Evolutionary conservation across 2,888 invertebrate species (phyloP), one percentile per base, ranked within the genome.

Genomic region (Caenorhabditis drosophilae): DNA sequence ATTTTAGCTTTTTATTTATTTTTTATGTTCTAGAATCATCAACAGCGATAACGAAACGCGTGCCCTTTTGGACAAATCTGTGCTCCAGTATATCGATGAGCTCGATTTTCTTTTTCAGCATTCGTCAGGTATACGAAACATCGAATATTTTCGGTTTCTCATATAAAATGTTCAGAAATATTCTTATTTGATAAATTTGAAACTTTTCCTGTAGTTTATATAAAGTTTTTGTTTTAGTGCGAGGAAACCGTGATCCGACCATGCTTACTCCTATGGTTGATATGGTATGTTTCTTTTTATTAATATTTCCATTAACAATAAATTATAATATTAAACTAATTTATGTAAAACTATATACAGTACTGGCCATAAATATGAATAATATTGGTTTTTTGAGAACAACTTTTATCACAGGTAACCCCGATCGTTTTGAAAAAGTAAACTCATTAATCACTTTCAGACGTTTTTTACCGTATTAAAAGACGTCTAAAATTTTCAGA

Each of bases 131-230:
- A 44, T 44, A 44, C 44, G 44, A 44, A 44, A 44, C 44, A 11
- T 44, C 18, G 9, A 22, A 44, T 20, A 16, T 44, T 44, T 44
- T 44, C 15, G 12, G 44, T 22, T 44, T 44, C 18, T 44, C 18
- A n/a, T 44, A 27, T n/a, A 45, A 45, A 6, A 20, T 23, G 15
- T 20, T 20, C 12, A 45, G 26, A 15, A 48, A 18, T 48, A 48
- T 31, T 48, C 35, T 48, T 48, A 48, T 34, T 48, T 34, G 35
- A 48, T 48, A 48, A 31, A 48, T 48, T 48, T 34, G 20, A 48
- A 48, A 48, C 31, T 31, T 48, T 34, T 18, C 48, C 48, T 6
- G 48, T 6, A 48, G 20, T 48, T 18, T 18, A 18, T 18, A 48
- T 20, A 48, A 48, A 48, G 20, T 34, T 48, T 48, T 15, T 27